phyloP scores from a whole-genome alignment of 2,797 vertebrate genomes.

The Tiaroga cobitis region DNA sequence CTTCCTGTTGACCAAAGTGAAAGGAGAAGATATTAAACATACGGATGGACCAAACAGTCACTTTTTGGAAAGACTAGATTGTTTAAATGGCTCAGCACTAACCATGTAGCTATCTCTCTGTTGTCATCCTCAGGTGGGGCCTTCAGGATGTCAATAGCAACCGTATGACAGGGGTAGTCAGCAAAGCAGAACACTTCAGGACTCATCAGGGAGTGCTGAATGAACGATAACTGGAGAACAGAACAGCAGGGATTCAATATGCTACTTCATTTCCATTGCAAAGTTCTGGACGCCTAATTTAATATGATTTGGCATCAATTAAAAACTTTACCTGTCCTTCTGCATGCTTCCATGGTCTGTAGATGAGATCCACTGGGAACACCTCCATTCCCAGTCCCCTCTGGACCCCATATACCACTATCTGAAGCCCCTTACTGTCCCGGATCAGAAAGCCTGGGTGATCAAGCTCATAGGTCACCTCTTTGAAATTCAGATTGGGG shows the following conservation, averaged over 20 bases:
- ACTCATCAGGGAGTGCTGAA: conserved; percentile 97
- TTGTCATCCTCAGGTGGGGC: conserved; percentile 99
- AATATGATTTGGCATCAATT: background rate
- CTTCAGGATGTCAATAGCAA: conserved; percentile 98
- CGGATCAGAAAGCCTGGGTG: conserved; percentile 95
- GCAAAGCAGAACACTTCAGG: conserved; percentile 99
- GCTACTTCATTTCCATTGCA: background rate
- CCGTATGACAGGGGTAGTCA: conserved; percentile 95
- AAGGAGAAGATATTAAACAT: background rate
- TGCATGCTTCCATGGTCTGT: conserved; percentile 97
- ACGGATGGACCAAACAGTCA: background rate
- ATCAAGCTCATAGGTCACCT: conserved; percentile 98
- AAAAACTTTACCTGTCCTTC: conserved; percentile 89
- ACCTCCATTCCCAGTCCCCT: conserved; percentile 95
- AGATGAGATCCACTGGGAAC: conserved; percentile 97
- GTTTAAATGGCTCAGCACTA: background rate
- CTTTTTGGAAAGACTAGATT: background rate
- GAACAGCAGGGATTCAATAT: background rate
- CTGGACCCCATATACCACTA: conserved; percentile 96
- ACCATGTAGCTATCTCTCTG: conserved; percentile 98
- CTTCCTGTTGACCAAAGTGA: conserved; percentile 83
- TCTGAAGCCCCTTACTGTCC: conserved; percentile 96
- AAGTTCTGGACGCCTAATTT: background rate
- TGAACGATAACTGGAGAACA: conserved; percentile 90
- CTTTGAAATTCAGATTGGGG: conserved; percentile 97